phyloP scores from a whole-genome alignment of 2,888 invertebrate genomes.

The Drosophila bunnanda region DNA sequence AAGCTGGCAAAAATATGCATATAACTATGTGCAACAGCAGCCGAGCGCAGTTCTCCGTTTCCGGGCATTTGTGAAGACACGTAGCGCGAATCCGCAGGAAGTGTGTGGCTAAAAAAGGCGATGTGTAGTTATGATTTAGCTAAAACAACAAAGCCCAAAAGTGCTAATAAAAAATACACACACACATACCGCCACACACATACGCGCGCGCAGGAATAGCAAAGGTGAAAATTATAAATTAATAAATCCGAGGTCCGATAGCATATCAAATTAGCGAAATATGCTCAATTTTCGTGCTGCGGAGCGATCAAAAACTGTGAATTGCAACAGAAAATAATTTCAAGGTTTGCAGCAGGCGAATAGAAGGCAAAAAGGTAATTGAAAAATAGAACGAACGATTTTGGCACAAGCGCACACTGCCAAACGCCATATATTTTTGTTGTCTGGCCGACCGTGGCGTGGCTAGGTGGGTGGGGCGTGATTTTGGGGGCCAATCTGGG shows the following conservation, averaged over 20 bases:
- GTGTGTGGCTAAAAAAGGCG: constrained; percentile 72
- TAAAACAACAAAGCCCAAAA: constrained; percentile 67
- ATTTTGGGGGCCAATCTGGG: constrained; percentile 69
- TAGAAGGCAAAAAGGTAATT: constrained; percentile 77
- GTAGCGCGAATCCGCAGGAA: constrained; percentile 55
- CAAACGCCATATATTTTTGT: constrained; percentile 61
- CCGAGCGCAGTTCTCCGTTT: constrained; percentile 49
- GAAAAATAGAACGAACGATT: constrained; percentile 80
- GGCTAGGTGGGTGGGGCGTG: constrained; percentile 73
- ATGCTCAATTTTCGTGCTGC: constrained; percentile 66
- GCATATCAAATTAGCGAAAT: constrained; percentile 77
- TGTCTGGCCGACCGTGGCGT: constrained; percentile 47
- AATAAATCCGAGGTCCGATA: constrained; percentile 72
- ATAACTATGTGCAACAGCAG: constrained; percentile 53
- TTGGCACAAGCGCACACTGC: constrained; percentile 80
- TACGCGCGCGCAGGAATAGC: constrained; percentile 31
- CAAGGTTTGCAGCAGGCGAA: constrained; percentile 81
- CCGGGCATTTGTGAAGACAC: constrained; percentile 55
- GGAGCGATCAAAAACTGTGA: constrained; percentile 75
- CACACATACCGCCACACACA: constrained; percentile 34
- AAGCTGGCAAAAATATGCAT: constrained; percentile 53
- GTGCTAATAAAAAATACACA: constrained; percentile 55
- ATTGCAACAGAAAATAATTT: constrained; percentile 77
- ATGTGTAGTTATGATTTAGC: constrained; percentile 79
- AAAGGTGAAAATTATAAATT: constrained; percentile 79